Evolutionary conservation across 2,797 vertebrate species (phyloP).

Genomic region (Loriculus beryllinus): DNA sequence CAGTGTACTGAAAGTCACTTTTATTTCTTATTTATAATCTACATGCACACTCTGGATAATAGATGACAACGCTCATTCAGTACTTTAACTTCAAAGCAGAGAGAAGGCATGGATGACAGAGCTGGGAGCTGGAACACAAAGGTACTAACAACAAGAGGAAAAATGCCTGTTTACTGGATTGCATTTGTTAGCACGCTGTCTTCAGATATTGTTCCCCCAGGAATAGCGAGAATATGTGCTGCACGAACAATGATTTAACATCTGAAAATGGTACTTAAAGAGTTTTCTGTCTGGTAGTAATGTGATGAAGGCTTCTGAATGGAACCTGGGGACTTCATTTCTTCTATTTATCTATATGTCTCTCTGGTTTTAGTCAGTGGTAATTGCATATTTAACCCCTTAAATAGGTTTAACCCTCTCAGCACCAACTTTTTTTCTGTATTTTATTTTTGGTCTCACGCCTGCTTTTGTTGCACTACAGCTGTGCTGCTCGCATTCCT

Average conservation of each 20-base stretch:
- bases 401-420: conserved; percentile 75
- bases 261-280: conserved; percentile 81
- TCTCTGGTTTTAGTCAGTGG: conserved; percentile 78
- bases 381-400: conserved; percentile 81
- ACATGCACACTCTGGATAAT: conserved; percentile 79
- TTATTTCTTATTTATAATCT: conserved; percentile 94
- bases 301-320: conserved; percentile 76
- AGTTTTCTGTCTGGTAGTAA: conserved; percentile 80
- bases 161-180: conserved; percentile 83
- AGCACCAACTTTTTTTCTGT: conserved; percentile 20
- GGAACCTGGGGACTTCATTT: conserved; percentile 79
- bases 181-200: conserved; percentile 83
- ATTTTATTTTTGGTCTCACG: background rate
- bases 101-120: conserved; percentile 79
- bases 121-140: conserved; percentile 73
- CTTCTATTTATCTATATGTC: conserved; percentile 81
- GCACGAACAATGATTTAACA: conserved; percentile 77
- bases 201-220: conserved; percentile 81
- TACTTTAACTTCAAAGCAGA: conserved; percentile 79
- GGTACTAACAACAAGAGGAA: conserved; percentile 79
- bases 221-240: conserved; percentile 76
- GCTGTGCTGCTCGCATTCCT: conserved; percentile 20
- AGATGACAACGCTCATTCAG: conserved; percentile 83
- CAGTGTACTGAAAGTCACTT: conserved; percentile 83
- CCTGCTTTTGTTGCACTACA: conserved; percentile 55